phyloP scores from a whole-genome alignment of 2,113 vertebrate genomes.

The Cyphomyrus plagiostoma region DNA sequence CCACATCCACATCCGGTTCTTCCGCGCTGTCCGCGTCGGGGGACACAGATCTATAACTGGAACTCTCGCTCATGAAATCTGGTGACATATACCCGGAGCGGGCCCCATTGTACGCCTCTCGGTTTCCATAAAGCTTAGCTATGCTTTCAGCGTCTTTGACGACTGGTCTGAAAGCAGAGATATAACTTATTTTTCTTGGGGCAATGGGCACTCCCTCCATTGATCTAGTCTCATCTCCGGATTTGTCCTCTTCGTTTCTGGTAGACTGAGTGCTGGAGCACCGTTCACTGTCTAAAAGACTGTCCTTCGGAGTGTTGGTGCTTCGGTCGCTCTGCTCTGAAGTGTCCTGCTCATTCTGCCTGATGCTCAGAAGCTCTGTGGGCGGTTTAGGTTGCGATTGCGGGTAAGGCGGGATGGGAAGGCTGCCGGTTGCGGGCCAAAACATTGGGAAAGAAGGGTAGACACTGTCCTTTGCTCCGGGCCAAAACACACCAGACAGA shows the following conservation, averaged over 20 bases:
- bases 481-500: conserved; percentile 59
- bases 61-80: conserved; percentile 88
- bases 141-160: conserved; percentile 88
- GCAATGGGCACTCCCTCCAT: conserved; percentile 61
- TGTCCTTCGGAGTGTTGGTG: conserved; percentile 66
- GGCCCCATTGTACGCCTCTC: conserved; percentile 65
- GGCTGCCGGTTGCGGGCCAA: conserved; percentile 77
- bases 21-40: conserved; percentile 80
- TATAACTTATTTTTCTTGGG: conserved; percentile 77
- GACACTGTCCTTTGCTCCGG: conserved; percentile 65
- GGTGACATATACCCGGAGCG: conserved; percentile 77
- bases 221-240: conserved; percentile 68
- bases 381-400: conserved; percentile 68
- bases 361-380: conserved; percentile 60
- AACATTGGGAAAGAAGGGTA: conserved; percentile 89
- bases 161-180: conserved; percentile 89
- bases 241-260: conserved; percentile 68
- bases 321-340: conserved; percentile 63
- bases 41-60: conserved; percentile 80
- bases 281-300: conserved; percentile 58
- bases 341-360: conserved; percentile 55
- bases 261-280: conserved; percentile 65
- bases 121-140: conserved; percentile 85
- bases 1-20: conserved; percentile 89
- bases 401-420: conserved; percentile 74